A percentile compares a stretch with the other conserved stretches of the same genome.
Evolutionary conservation across 2,888 invertebrate genomes (phyloP).

Genomic region (Tholera decimalis): DNA sequence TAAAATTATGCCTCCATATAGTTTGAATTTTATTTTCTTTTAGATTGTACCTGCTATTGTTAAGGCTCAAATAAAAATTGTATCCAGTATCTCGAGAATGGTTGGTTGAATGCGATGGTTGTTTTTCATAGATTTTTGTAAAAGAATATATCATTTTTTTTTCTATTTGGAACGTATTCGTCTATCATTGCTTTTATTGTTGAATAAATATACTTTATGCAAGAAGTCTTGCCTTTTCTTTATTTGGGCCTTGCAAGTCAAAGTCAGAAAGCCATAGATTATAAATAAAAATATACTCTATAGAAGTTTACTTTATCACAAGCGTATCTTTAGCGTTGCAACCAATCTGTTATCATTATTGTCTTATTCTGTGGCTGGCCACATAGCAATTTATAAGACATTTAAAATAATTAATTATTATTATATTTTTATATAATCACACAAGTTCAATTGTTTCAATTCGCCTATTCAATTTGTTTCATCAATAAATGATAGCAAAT

Average conservation of each 20-base stretch:
- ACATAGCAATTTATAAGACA: constrained; percentile 83
- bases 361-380: constrained; percentile 89
- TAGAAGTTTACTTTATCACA: constrained; percentile 18
- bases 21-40: constrained; percentile 7
- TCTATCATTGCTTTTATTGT: neutral
- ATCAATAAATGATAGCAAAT: constrained; percentile 91
- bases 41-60: constrained; percentile 22
- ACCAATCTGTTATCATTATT: constrained; percentile 65
- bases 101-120: neutral
- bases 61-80: constrained; percentile 1
- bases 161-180: neutral
- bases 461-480: constrained; percentile 88
- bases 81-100: neutral
- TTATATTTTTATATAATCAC: constrained; percentile 86
- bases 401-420: constrained; percentile 73
- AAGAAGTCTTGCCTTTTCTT: neutral
- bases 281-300: constrained; percentile 6
- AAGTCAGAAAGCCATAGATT: neutral
- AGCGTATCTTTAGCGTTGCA: constrained; percentile 64
- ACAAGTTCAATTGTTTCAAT: constrained; percentile 83
- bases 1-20: constrained; percentile 26
- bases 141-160: neutral
- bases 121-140: neutral
- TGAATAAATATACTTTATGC: neutral
- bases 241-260: constrained; percentile 17